Percentiles rank a stretch among this genome's conserved stretches.
Conservation (phyloP, 2,888 invertebrate genomes). For the Tipula vernalis region DNA sequence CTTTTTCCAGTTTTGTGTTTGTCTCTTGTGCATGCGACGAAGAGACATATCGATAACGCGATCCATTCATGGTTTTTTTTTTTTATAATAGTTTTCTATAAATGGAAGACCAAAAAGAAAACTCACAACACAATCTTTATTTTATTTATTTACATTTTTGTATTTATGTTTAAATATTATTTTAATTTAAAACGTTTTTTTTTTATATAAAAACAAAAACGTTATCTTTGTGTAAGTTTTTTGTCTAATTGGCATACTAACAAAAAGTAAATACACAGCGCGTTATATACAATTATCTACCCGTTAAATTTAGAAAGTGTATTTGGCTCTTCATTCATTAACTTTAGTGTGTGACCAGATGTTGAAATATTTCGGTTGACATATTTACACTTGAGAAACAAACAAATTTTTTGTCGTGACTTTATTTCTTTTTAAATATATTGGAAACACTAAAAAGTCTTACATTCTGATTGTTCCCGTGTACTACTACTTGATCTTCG, state of each 20-base stretch:
- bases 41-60: background rate
- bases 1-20: background rate
- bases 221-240: background rate
- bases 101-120: background rate
- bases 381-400: background rate
- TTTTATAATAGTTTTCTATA: background rate
- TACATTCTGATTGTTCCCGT: no score
- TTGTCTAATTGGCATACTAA: background rate
- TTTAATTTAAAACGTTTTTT: background rate
- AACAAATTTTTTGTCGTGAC: background rate
- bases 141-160: background rate
- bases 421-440: no score
- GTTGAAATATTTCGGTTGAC: background rate
- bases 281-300: background rate
- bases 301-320: slow-evolving; percentile 4
- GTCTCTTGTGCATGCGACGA: background rate
- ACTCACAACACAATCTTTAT: background rate
- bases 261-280: background rate
- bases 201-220: background rate
- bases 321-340: background rate
- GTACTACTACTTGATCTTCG: no score
- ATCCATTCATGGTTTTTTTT: background rate
- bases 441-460: no score
- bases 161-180: background rate
- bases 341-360: background rate